phyloP scores from a whole-genome alignment of 2,888 invertebrate genomes.

The Phengaris alcon region DNA sequence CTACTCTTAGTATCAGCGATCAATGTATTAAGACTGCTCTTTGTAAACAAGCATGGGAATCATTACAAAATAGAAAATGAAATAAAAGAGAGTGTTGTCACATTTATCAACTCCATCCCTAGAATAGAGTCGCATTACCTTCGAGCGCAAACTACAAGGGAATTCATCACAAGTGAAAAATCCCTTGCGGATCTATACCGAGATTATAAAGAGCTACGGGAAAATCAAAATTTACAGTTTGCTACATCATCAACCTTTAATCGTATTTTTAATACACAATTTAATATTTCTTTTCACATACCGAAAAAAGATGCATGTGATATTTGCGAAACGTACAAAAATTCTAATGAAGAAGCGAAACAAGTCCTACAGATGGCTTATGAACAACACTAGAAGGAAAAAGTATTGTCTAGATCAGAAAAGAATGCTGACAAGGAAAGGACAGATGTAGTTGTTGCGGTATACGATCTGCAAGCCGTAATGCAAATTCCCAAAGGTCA shows the following conservation, averaged over 20 bases:
- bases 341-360: conserved; percentile 12
- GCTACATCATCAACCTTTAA: conserved; percentile 38
- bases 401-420: conserved; percentile 24
- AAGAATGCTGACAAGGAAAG: conserved; percentile 25
- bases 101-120: conserved; percentile 35
- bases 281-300: conserved; percentile 40
- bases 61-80: conserved; percentile 22
- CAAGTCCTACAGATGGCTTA: neutral
- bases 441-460: conserved; percentile 10
- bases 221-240: conserved; percentile 32
- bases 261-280: conserved; percentile 41
- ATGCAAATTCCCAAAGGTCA: conserved; percentile 36
- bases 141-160: conserved; percentile 37
- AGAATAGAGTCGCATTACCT: conserved; percentile 34
- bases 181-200: conserved; percentile 40
- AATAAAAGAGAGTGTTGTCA: conserved; percentile 33
- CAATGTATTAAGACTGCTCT: conserved; percentile 34
- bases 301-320: conserved; percentile 43
- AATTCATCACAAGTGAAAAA: conserved; percentile 40
- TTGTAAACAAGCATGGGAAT: conserved; percentile 28
- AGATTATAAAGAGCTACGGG: conserved; percentile 38
- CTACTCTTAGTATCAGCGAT: conserved; percentile 35
- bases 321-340: conserved; percentile 35
- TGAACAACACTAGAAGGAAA: conserved; percentile 28
- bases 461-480: conserved; percentile 27